A percentile compares a stretch with the other conserved stretches of the same genome.
Conservation (phyloP, 1,140 invertebrate genomes). For the Bombus pyrosoma region DNA sequence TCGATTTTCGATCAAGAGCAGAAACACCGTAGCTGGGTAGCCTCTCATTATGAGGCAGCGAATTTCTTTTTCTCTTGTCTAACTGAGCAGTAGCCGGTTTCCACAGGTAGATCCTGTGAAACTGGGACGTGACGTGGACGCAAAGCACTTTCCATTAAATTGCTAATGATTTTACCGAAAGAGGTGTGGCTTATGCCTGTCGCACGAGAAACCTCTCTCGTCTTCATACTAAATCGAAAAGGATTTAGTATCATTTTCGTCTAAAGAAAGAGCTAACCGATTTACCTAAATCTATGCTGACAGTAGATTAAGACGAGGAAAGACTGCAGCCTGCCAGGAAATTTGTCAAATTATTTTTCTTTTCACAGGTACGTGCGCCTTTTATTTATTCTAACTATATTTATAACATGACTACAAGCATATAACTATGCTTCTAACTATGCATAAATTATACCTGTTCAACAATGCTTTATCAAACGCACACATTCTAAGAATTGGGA, state of each 20-base stretch:
- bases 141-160: constrained; percentile 59
- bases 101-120: constrained; percentile 22
- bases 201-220: constrained; percentile 9
- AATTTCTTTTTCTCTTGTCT: constrained; percentile 17
- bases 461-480: too few relatives aligned
- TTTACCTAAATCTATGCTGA: not conserved
- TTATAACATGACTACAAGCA: too few relatives aligned
- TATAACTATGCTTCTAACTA: too few relatives aligned
- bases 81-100: constrained; percentile 8
- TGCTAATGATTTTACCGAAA: constrained; percentile 55
- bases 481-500: too few relatives aligned
- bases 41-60: constrained; percentile 41
- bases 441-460: too few relatives aligned
- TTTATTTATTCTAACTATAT: too few relatives aligned
- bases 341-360: not conserved
- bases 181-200: not conserved
- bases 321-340: not conserved
- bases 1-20: not conserved
- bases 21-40: not conserved
- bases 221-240: constrained; percentile 32
- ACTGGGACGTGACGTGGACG: constrained; percentile 32
- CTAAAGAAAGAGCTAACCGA: constrained; percentile 12
- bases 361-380: too few relatives aligned
- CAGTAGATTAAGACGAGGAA: not conserved
- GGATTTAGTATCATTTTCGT: constrained; percentile 7